phyloP scores from a whole-genome alignment of 1,140 invertebrate genomes.

The Calephelis nemesis region DNA sequence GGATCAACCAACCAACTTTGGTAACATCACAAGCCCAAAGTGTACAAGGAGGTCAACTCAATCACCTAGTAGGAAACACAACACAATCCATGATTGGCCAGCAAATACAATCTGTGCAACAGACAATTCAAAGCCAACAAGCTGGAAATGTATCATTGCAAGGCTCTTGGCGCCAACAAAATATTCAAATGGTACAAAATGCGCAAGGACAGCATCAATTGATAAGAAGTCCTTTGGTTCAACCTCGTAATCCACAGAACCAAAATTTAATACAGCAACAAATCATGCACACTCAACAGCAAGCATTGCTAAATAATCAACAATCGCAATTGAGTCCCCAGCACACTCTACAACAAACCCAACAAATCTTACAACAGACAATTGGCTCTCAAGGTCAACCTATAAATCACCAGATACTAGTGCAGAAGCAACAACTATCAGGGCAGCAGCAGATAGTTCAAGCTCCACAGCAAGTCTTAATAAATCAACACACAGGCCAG shows the following conservation, averaged over 20 bases:
- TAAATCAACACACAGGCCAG: constrained; percentile 70
- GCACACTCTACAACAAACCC: constrained; percentile 65
- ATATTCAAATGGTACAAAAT: constrained; percentile 75
- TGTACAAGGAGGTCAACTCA: constrained; percentile 53
- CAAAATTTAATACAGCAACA: constrained; percentile 77
- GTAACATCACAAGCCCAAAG: constrained; percentile 57
- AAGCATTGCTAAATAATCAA: constrained; percentile 67
- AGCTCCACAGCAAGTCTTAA: constrained; percentile 66
- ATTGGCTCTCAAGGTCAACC: constrained; percentile 64
- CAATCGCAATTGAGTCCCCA: constrained; percentile 67
- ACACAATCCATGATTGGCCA: constrained; percentile 62
- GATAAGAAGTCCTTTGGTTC: constrained; percentile 71
- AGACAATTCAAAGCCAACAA: constrained; percentile 63
- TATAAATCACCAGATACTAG: constrained; percentile 72
- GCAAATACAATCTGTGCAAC: constrained; percentile 66
- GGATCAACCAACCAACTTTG: constrained; percentile 62
- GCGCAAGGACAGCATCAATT: constrained; percentile 72
- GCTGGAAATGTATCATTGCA: constrained; percentile 62
- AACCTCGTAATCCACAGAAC: constrained; percentile 69
- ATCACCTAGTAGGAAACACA: constrained; percentile 57
- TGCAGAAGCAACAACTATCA: constrained; percentile 71
- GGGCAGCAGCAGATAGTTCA: constrained; percentile 72
- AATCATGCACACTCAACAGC: constrained; percentile 74
- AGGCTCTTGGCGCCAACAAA: constrained; percentile 77
- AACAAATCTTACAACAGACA: constrained; percentile 67